Evolutionary conservation across 2,797 vertebrate species (phyloP).

Genomic region (Todus mexicanus): DNA sequence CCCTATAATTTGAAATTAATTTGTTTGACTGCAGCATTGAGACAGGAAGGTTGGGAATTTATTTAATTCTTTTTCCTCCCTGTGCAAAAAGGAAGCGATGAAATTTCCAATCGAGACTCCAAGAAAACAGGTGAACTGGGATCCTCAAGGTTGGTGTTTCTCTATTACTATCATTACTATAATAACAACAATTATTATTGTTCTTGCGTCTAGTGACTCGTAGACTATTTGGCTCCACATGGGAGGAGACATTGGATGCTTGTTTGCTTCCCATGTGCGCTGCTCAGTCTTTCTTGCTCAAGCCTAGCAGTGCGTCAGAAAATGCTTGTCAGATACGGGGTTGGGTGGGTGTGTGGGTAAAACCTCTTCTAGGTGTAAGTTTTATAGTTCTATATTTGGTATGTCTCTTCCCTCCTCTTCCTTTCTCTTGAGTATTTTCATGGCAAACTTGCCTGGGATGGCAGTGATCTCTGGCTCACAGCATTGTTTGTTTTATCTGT

Average conservation of each 20-base stretch:
- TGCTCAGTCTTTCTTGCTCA: slow-evolving; percentile 3
- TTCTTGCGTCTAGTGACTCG: background rate
- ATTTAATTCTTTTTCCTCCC: slow-evolving; percentile 68
- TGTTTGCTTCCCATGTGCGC: slow-evolving; percentile 22
- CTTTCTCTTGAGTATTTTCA: slow-evolving; percentile 16
- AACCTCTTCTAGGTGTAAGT: slow-evolving; percentile 43
- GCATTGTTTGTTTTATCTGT: slow-evolving; percentile 37
- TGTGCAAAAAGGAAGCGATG: slow-evolving; percentile 84
- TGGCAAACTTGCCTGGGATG: slow-evolving; percentile 52
- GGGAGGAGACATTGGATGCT: slow-evolving; percentile 26
- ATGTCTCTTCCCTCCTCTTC: background rate
- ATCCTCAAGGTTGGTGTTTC: slow-evolving; percentile 91
- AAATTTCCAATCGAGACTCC: slow-evolving; percentile 98
- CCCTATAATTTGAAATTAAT: slow-evolving; percentile 66
- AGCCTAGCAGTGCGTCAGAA: background rate
- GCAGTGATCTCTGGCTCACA: background rate
- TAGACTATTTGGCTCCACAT: slow-evolving; percentile 23
- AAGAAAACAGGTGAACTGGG: slow-evolving; percentile 98
- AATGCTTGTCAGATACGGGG: background rate
- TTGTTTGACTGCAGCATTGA: slow-evolving; percentile 66
- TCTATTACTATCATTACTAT: slow-evolving; percentile 46
- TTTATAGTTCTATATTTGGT: background rate
- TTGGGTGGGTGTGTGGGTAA: slow-evolving; percentile 51
- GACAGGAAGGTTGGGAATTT: slow-evolving; percentile 67
- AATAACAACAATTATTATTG: slow-evolving; percentile 12